Evolutionary conservation across 2,113 vertebrate species (phyloP), one percentile per base, ranked within the genome.

Genomic region (Glaucomys volans): DNA sequence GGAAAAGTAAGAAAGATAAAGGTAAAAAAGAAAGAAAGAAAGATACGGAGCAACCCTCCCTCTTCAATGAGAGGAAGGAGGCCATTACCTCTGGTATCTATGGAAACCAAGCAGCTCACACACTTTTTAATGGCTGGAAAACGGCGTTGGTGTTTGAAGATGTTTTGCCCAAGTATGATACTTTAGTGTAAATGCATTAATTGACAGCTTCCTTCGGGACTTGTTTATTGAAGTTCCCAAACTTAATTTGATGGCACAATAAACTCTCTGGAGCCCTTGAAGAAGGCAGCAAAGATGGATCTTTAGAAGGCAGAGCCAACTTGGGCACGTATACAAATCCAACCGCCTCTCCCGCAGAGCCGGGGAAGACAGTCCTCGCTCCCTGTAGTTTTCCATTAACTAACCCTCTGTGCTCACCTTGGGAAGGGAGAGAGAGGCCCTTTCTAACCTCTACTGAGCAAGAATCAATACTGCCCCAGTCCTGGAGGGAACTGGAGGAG

Each of bases 141-240:
- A 98, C 76, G 96, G 94, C 95, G 66, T 95, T 98, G 86, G 97
- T 69, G 93, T 98, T 97, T 98, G 97, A 98, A 98, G 98, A 97
- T 96, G 89, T 89, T 97, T 97, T 98, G 96, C 95, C 96, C 95
- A 87, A 96, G 88, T 93, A 37, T 94, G 95, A 94, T 74, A 9
- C 91, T 97, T 95, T 95, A 24, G 91, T 97, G 96, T 98, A 98
- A 98, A 98, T 92, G 98, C 96, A 95, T 98, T 98, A 98, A 99
- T 98, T 98, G 98, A 98, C 98, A 98, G 98, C 94, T 98, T 98
- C 96, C 97, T 98, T 97, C 26, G 44, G 92, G 98, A 98, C 97
- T 98, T 98, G 96, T 97, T 94, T 30, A 95, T 92, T 97, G 97
- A 98, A 97, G 98, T 98, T 98, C 93, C 97, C 98, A 97, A 98